These are phyloP conservation scores for Nephila pilipes DNA, from an alignment of 1,140 invertebrate genomes.

Conservation along the genomic window DNA sequence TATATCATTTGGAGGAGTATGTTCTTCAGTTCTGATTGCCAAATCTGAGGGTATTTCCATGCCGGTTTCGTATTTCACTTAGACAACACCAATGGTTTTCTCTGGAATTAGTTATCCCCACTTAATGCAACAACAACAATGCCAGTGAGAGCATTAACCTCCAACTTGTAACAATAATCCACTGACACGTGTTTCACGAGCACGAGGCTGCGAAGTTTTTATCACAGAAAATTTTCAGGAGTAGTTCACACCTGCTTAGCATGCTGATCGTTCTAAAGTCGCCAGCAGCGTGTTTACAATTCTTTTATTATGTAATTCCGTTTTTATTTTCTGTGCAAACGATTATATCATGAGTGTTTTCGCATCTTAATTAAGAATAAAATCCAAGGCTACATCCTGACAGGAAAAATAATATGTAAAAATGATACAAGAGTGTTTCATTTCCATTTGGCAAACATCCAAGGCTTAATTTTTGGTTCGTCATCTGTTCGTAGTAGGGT, in stretches of 20 bases:
- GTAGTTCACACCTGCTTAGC: slow-evolving; percentile 2
- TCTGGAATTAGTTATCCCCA: no score
- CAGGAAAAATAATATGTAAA: neutral
- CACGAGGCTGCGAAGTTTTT: neutral
- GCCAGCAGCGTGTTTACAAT: neutral
- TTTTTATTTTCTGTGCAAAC: neutral
- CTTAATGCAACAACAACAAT: neutral
- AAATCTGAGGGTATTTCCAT: no score
- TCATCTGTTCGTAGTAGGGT: neutral
- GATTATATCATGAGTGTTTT: slow-evolving; percentile 28
- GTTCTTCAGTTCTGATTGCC: no score
- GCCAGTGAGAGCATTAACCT: neutral
- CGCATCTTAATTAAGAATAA: slow-evolving; percentile 5
- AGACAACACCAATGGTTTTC: no score
- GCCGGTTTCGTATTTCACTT: no score
- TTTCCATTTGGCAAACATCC: neutral
- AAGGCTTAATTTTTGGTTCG: neutral
- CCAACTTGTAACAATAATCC: neutral
- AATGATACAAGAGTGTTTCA: neutral
- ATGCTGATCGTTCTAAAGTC: neutral
- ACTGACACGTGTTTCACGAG: neutral
- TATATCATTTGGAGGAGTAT: no score
- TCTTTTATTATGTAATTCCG: neutral
- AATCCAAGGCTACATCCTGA: neutral
- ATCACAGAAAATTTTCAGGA: neutral